These are phyloP conservation scores for Sebastes diploproa DNA, from an alignment of 2,797 vertebrate species.

Conservation along the genomic window DNA sequence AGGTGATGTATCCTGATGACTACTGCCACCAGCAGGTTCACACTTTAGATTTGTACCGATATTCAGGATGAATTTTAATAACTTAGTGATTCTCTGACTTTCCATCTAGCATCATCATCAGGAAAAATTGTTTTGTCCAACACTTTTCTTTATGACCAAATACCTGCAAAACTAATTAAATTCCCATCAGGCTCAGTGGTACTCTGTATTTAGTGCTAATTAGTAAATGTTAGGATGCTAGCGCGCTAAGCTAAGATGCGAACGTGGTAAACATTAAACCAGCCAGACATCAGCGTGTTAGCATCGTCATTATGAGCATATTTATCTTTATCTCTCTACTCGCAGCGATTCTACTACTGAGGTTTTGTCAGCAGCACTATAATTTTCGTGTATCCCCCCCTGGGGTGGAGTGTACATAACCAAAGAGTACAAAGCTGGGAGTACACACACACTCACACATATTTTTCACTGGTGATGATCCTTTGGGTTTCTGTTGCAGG, in stretches of 20 bases:
- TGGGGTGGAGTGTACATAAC: constrained; percentile 27
- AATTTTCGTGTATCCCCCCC: constrained; percentile 32
- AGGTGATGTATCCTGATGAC: not conserved
- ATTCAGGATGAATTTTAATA: not conserved
- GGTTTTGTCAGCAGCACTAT: constrained; percentile 36
- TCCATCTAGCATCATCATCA: not conserved
- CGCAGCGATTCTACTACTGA: not conserved
- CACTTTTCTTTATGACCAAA: not conserved
- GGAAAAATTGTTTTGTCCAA: not conserved
- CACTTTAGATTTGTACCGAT: not conserved
- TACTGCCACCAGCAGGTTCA: not conserved
- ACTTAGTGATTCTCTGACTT: not conserved
- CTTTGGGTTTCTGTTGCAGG: constrained; percentile 14
- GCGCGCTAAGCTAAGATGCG: not conserved
- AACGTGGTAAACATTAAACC: not conserved
- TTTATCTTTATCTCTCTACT: not conserved
- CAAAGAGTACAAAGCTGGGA: constrained; percentile 23
- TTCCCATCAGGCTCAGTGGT: not conserved
- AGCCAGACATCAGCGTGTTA: not conserved
- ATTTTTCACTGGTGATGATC: constrained; percentile 23
- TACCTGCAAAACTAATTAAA: not conserved
- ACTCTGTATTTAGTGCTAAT: not conserved
- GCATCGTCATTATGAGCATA: not conserved
- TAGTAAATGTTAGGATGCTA: not conserved
- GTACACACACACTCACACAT: constrained; percentile 23